Evolutionary conservation across 2,888 invertebrate genomes (phyloP), one percentile per base, ranked within the genome.

Genomic region (Phasia obesa): DNA sequence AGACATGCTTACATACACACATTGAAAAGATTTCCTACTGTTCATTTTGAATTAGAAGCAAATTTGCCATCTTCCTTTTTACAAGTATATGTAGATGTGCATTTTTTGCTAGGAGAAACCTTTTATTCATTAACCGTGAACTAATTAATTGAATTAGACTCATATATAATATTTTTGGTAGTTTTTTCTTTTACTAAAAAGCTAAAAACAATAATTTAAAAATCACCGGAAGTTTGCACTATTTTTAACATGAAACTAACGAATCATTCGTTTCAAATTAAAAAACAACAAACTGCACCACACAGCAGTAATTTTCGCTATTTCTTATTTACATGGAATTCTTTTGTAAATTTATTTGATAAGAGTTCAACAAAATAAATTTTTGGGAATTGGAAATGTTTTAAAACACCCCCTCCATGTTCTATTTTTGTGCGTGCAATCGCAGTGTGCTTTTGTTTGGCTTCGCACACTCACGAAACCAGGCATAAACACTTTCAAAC

Each of bases 221-320:
- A 47, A 6, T 13, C 11, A 83, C 83, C 83, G 83, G 83, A 83
- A 83, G 79, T 76, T 83, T 83, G 83, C 83, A 83, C 83, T 83
- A 79, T 67, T 71, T 79, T 71, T 25, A 27, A 59, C 44, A 38
- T 47, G 27, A 27, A 65, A 75, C 35, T 49, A 57, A 65, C 65
- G 21, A 67, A n/a, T n/a, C n/a, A n/a, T 23, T 38, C 25, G 25
- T 59, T 67, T 19, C n/a, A 35, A 60, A 73, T 51, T 5, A 17
- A 35, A 57, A 35, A n/a, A 55, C 42, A n/a, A 47, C 9, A 15
- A 55, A 55, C 67, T 70, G 69, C 69, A 70, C 15, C 44, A 31
- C 25, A 27, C 25, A 64, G 38, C 47, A 42, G 25, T 7, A 11
- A 21, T 67, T 60, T 74, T 74, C 31, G 79, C 79, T 67, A 78